Conservation (phyloP, 1,140 invertebrate genomes). For the Andrena cerasifolii region DNA sequence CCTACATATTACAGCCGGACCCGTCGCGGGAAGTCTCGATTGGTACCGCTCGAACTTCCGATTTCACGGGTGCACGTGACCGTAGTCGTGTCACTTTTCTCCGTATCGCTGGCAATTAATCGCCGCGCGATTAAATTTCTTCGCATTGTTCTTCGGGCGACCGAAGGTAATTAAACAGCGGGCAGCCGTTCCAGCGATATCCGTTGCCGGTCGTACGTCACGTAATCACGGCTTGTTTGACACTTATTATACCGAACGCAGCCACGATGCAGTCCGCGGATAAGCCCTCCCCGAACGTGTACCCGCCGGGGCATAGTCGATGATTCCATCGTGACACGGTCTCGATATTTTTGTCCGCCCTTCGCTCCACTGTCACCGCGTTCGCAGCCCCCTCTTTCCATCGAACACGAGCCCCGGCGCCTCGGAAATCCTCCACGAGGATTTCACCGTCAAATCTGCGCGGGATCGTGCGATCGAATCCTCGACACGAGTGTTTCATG, state of each 20-base stretch:
- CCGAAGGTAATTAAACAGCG: slow-evolving; percentile 44
- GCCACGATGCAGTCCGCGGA: slow-evolving; percentile 46
- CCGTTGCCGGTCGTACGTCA: slow-evolving; percentile 46
- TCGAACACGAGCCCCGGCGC: neutral
- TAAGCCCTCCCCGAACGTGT: slow-evolving; percentile 48
- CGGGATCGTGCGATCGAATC: neutral
- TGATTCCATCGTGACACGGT: neutral
- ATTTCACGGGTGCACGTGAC: slow-evolving; percentile 10
- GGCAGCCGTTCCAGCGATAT: slow-evolving; percentile 18
- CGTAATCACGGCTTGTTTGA: slow-evolving; percentile 58
- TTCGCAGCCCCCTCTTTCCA: neutral
- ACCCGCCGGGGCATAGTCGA: slow-evolving; percentile 43
- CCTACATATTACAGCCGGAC: too few relatives aligned
- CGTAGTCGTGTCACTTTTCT: slow-evolving; percentile 32
- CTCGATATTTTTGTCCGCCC: slow-evolving; percentile 22
- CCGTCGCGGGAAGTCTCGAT: neutral
- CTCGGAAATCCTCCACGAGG: neutral
- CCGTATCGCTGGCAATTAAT: slow-evolving; percentile 38
- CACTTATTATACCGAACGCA: slow-evolving; percentile 55
- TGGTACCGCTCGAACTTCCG: neutral
- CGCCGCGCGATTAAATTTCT: slow-evolving; percentile 32
- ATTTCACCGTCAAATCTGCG: neutral
- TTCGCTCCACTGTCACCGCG: slow-evolving; percentile 6
- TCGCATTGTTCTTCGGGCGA: slow-evolving; percentile 25
- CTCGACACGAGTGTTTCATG: neutral